These are phyloP conservation scores for Melanchra persicariae DNA, from an alignment of 2,888 invertebrate genomes.

Conservation along the genomic window DNA sequence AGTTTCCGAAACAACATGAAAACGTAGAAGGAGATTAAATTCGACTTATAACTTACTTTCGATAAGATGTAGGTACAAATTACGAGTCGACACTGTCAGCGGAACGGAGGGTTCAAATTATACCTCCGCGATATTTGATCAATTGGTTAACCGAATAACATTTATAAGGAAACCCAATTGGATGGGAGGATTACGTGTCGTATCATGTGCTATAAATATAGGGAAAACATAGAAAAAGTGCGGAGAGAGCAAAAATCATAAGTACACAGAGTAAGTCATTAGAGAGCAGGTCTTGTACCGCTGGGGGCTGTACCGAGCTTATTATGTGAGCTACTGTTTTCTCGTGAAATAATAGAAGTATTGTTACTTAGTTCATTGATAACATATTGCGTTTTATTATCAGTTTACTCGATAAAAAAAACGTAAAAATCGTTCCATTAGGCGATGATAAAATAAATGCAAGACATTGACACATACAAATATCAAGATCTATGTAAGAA, in stretches of 20 bases:
- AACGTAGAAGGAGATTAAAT: conserved; percentile 46
- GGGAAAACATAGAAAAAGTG: conserved; percentile 44
- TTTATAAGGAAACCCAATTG: conserved; percentile 49
- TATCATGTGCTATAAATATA: conserved; percentile 53
- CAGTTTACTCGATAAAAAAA: conserved; percentile 10
- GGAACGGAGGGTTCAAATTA: conserved; percentile 33
- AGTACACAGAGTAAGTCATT: conserved; percentile 53
- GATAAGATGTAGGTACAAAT: conserved; percentile 39
- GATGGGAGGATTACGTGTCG: conserved; percentile 46
- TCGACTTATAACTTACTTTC: conserved; percentile 40
- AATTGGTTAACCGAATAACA: conserved; percentile 52
- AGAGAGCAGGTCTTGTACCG: conserved; percentile 58
- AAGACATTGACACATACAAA: conserved; percentile 51
- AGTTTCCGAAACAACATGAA: conserved; percentile 40
- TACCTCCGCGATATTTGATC: conserved; percentile 56
- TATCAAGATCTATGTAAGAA: conserved; percentile 59
- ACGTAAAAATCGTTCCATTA: conserved; percentile 9
- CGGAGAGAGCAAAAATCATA: conserved; percentile 32
- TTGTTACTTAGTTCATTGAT: background rate
- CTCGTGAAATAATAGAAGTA: conserved; percentile 33
- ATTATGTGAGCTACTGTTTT: conserved; percentile 36
- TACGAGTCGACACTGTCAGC: conserved; percentile 39
- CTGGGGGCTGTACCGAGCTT: conserved; percentile 50
- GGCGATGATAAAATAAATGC: conserved; percentile 26
- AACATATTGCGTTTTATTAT: conserved; percentile 20